These are phyloP conservation scores for Myotis davidii DNA, from an alignment of 2,113 vertebrate species.

Conservation along the genomic window DNA sequence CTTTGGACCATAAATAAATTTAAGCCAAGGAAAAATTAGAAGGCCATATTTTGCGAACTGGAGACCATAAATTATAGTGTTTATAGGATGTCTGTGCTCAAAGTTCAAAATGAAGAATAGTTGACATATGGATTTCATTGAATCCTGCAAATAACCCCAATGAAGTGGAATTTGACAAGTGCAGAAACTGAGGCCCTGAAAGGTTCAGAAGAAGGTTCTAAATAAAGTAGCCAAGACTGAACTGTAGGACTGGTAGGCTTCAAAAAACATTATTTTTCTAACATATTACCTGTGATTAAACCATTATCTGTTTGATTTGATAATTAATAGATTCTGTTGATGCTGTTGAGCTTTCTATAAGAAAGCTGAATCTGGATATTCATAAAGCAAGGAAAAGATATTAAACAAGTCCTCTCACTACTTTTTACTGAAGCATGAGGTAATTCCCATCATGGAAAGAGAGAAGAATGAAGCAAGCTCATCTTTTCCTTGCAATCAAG, in stretches of 20 bases:
- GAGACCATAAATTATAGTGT: neutral
- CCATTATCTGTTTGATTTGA: conserved; percentile 26
- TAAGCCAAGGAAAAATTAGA: conserved; percentile 7
- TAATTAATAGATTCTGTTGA: conserved; percentile 8
- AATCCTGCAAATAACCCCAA: neutral
- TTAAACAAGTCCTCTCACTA: conserved; percentile 2
- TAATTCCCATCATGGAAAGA: neutral
- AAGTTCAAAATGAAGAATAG: conserved; percentile 45
- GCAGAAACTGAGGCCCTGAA: conserved; percentile 12
- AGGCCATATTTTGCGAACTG: neutral
- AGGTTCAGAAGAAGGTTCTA: neutral
- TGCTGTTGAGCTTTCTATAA: neutral
- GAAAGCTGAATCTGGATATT: neutral
- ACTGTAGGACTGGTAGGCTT: neutral
- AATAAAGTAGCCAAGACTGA: neutral
- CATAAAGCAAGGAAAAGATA: conserved; percentile 3
- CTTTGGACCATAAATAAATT: neutral
- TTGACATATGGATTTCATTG: neutral
- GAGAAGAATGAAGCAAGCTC: neutral
- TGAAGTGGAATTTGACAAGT: neutral
- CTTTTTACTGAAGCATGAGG: neutral
- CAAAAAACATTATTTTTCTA: neutral
- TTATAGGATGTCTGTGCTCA: conserved; percentile 26
- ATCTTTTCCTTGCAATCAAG: neutral
- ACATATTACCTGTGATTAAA: neutral